Evolutionary conservation across 2,888 invertebrate genomes (phyloP).

Genomic region (Pseudanteris insignis): DNA sequence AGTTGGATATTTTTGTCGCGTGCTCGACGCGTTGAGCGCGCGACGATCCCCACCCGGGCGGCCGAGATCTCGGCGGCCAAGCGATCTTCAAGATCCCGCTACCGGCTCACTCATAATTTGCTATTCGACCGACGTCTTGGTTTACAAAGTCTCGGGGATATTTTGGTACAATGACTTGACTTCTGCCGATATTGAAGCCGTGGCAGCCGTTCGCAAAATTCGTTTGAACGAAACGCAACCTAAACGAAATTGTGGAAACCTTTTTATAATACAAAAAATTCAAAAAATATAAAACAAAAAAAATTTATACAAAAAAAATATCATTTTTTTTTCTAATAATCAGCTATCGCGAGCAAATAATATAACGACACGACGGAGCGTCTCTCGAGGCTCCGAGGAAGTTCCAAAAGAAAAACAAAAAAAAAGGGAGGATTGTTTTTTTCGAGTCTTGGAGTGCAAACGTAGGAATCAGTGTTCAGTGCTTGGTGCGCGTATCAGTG

Average conservation of each 20-base stretch:
- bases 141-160: slow-evolving; percentile 68
- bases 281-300: slow-evolving; percentile 25
- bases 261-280: slow-evolving; percentile 32
- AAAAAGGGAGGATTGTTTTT: slow-evolving; percentile 13
- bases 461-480: slow-evolving; percentile 37
- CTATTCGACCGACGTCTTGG: slow-evolving; percentile 94
- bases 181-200: slow-evolving; percentile 75
- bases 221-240: slow-evolving; percentile 15
- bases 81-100: slow-evolving; percentile 69
- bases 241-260: slow-evolving; percentile 24
- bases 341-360: too few relatives aligned
- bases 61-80: slow-evolving; percentile 49
- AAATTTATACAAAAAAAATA: slow-evolving; percentile 18
- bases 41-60: slow-evolving; percentile 49
- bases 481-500: slow-evolving; percentile 43
- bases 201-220: slow-evolving; percentile 51
- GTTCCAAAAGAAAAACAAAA: too few relatives aligned
- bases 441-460: slow-evolving; percentile 11
- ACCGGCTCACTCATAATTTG: slow-evolving; percentile 85
- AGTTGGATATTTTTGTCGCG: slow-evolving; percentile 44
- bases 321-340: too few relatives aligned
- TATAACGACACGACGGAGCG: slow-evolving; percentile 33
- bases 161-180: slow-evolving; percentile 81
- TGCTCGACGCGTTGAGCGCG: slow-evolving; percentile 50
- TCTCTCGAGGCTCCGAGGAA: slow-evolving; percentile 16